Percentiles rank a stretch among this genome's conserved stretches.
phyloP scores from a whole-genome alignment of 2,888 invertebrate genomes.

The Hedya salicella region DNA sequence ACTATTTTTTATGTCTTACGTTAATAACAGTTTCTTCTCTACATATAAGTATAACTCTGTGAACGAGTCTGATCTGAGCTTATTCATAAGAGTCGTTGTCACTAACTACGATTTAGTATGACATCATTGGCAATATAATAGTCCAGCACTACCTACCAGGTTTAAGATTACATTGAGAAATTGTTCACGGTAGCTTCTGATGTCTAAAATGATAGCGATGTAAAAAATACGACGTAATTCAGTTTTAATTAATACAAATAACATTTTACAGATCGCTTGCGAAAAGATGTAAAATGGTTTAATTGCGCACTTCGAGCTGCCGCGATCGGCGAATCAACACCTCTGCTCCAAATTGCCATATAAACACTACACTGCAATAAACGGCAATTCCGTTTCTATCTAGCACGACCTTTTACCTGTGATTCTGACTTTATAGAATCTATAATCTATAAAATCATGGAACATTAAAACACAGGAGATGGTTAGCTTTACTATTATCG shows the following conservation, averaged over 20 bases:
- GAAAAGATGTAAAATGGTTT: conserved; percentile 76
- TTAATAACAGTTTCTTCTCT: no score
- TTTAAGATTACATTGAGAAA: background rate
- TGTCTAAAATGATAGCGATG: conserved; percentile 62
- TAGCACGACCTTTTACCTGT: conserved; percentile 17
- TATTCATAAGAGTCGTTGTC: no score
- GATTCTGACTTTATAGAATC: background rate
- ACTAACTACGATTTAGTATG: no score
- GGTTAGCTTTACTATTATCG: no score
- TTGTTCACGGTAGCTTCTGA: background rate
- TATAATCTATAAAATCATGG: background rate
- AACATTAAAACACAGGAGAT: no score
- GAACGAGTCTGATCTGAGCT: no score
- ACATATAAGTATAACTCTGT: background rate
- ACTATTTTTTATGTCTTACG: no score
- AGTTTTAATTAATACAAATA: conserved; percentile 76
- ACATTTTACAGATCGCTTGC: conserved; percentile 77
- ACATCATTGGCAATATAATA: no score
- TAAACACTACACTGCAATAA: conserved; percentile 58
- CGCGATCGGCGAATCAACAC: conserved; percentile 71
- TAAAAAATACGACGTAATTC: conserved; percentile 77
- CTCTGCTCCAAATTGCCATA: conserved; percentile 61
- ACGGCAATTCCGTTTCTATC: conserved; percentile 53
- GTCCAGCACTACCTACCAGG: no score
- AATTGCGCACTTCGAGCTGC: conserved; percentile 69